Evolutionary conservation across 2,113 vertebrate species (phyloP).

Genomic region (Damaliscus lunatus): DNA sequence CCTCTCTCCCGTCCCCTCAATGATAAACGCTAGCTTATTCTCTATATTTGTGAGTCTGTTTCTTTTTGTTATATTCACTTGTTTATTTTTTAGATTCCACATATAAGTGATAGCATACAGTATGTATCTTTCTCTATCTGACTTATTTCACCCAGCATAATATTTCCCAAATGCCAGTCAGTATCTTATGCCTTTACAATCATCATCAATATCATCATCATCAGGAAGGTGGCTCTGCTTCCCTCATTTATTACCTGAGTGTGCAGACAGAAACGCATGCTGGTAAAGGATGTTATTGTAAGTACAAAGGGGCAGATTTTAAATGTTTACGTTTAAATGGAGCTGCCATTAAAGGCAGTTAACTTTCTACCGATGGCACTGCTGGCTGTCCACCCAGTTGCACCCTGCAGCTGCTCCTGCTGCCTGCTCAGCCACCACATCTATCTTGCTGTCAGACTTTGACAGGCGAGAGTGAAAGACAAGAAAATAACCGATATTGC

Average conservation of each 20-base stretch:
- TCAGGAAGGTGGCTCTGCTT: not conserved
- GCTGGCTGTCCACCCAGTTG: not conserved
- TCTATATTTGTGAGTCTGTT: not conserved
- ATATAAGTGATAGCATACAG: not conserved
- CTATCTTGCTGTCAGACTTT: not conserved
- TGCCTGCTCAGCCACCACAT: not conserved
- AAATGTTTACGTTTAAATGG: slow-evolving; percentile 11
- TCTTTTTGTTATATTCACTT: not conserved
- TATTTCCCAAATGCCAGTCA: not conserved
- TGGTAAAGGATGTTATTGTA: not conserved
- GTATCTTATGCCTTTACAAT: not conserved
- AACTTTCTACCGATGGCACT: not conserved
- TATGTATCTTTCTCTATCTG: not conserved
- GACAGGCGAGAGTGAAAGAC: slow-evolving; percentile 1
- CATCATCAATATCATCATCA: not conserved
- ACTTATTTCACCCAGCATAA: not conserved
- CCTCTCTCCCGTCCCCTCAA: not conserved
- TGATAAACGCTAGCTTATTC: not conserved
- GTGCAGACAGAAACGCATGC: not conserved
- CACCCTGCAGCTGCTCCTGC: not conserved
- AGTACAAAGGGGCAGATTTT: not conserved
- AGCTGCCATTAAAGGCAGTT: not conserved
- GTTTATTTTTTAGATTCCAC: not conserved
- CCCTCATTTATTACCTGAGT: not conserved
- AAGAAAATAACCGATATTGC: not conserved